Conservation (phyloP, 2,113 vertebrate species). For the Ariopsis seemanni region DNA sequence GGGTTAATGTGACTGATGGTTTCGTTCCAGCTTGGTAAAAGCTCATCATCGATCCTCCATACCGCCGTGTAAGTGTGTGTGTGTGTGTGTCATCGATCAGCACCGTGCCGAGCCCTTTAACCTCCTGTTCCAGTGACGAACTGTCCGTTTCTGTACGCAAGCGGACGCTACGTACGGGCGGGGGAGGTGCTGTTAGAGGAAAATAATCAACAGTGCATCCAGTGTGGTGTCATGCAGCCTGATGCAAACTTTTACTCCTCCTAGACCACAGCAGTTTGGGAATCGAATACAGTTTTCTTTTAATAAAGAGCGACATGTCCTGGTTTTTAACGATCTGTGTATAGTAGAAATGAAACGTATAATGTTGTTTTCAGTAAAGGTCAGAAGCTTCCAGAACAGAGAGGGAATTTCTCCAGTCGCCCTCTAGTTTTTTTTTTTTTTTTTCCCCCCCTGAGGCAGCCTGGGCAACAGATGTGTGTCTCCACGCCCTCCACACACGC, state of each 20-base stretch:
- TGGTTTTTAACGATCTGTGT: not conserved
- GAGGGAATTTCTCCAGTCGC: not conserved
- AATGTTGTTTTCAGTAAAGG: not conserved
- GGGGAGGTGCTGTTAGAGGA: not conserved
- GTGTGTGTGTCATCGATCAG: not conserved
- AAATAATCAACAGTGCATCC: not conserved
- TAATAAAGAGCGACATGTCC: no score
- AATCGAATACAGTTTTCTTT: not conserved
- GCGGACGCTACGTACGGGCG: not conserved
- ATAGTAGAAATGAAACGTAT: not conserved
- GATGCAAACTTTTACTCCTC: not conserved
- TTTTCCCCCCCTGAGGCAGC: not conserved
- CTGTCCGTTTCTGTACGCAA: not conserved
- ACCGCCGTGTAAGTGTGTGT: not conserved
- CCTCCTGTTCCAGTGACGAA: not conserved
- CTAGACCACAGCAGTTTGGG: not conserved
- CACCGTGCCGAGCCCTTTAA: not conserved
- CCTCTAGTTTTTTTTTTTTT: not conserved
- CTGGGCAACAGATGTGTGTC: constrained; percentile 10
- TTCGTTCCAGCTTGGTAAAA: not conserved
- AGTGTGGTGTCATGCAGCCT: no score
- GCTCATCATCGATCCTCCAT: constrained; percentile 1
- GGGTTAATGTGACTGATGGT: not conserved
- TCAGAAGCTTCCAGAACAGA: not conserved
- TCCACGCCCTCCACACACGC: not conserved